phyloP scores from a whole-genome alignment of 2,113 vertebrate genomes.

The Psilopogon haemacephalus region DNA sequence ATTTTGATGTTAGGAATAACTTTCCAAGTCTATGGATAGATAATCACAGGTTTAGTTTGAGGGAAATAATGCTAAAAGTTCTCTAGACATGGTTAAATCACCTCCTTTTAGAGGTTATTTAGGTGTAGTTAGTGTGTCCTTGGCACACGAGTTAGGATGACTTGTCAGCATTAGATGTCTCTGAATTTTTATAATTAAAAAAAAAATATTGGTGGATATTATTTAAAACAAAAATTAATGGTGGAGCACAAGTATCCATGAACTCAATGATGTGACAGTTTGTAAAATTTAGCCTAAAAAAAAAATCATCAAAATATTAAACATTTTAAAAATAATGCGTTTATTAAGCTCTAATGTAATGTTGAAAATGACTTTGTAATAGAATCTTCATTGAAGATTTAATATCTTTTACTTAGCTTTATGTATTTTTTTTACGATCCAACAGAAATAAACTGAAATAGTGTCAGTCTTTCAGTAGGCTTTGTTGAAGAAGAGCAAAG shows the following conservation, averaged over 20 bases:
- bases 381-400: background rate
- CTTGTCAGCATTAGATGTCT: background rate
- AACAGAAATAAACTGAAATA: background rate
- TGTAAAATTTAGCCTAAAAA: background rate
- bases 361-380: background rate
- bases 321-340: background rate
- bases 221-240: background rate
- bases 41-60: background rate
- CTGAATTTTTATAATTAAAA: background rate
- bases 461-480: background rate
- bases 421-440: background rate
- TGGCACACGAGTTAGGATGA: background rate
- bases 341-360: background rate
- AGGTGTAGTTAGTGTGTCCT: background rate
- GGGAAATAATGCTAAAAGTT: background rate
- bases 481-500: background rate
- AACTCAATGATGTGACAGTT: background rate
- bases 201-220: background rate
- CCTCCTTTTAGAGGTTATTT: background rate
- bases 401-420: background rate
- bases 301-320: background rate
- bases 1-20: background rate
- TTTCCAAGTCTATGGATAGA: background rate
- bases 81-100: constrained; percentile 10
- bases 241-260: background rate